phyloP scores from a whole-genome alignment of 2,797 vertebrate species.

The Arremon brunneinucha region DNA sequence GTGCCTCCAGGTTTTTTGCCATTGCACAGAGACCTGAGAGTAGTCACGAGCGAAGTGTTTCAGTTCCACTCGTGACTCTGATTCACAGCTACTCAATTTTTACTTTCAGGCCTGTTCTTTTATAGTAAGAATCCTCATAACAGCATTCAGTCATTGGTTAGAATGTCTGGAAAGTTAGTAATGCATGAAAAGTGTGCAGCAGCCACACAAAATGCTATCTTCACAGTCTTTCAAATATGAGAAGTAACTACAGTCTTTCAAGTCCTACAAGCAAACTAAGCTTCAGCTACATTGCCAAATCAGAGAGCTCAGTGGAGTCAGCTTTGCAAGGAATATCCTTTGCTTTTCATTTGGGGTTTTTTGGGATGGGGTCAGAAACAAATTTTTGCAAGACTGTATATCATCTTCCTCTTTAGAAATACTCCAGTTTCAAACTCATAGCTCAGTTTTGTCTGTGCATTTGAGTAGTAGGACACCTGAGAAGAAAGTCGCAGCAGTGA shows the following conservation, averaged over 20 bases:
- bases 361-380: rapidly evolving
- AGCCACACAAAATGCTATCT: not conserved
- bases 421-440: not conserved
- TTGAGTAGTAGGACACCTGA: not conserved
- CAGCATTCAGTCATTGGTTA: not conserved
- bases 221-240: not conserved
- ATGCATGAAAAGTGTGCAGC: not conserved
- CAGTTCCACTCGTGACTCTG: not conserved
- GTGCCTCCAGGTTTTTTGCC: not conserved
- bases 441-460: not conserved
- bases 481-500: not conserved
- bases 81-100: not conserved
- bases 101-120: not conserved
- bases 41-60: rapidly evolving
- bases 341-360: not conserved
- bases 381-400: not conserved
- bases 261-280: not conserved
- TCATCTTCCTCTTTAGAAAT: not conserved
- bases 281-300: not conserved
- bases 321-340: not conserved
- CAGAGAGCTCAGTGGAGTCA: not conserved
- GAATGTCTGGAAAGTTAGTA: not conserved
- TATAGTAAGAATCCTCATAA: not conserved
- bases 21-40: not conserved
- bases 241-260: not conserved